Evolutionary conservation across 35 echinoderm and acorn worm genomes (phyloP), one percentile per base, ranked within the genome.

Genomic region (Holothuria glaberrima): DNA sequence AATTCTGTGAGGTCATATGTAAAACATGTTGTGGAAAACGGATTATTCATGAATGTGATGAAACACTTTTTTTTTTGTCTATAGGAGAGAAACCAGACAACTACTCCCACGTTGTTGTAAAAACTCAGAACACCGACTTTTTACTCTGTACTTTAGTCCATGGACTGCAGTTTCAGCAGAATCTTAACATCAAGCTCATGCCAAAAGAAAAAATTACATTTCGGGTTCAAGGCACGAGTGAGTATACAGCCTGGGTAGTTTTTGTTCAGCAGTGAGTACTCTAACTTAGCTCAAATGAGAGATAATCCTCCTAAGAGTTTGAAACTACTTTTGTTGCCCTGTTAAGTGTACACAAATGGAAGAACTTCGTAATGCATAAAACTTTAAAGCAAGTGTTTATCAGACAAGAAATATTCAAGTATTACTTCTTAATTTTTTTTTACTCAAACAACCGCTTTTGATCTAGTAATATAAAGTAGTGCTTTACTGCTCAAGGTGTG

Each of bases 111-210:
- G 79, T 82, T 27, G 79, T 59, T 9, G 79, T 82, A 17, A 82
- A 82, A 22, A 82, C 48, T 12, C 48, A 60, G 16, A 50, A 82
- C 20, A 27, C 26, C 26, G 79, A 82, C n/a, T 82, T 58, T 48
- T 48, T 82, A n/a, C 57, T 82, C 6, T 82, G 79, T 33, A 82
- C 79, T 16, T 33, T 82, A 25, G 79, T 82, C 9, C 79, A 82
- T 28, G 79, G 79, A 29, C 24, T 82, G 18, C 79, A 82, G 79
- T 82, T 82, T 30, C 79, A 82, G 48, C 79, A 82, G 79, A 82
- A 82, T 82, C 79, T 82, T 21, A 82, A 82, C 79, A 22, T 82
- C 35, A 82, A 82, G 25, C 50, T 82, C 6, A 82, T 82, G 79
- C 79, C 79, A 21, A 82, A 82, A 33, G 79, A 82, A 21, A 82